phyloP scores from a whole-genome alignment of 2,888 invertebrate genomes.

The Imbricaverruca yamaguchii region DNA sequence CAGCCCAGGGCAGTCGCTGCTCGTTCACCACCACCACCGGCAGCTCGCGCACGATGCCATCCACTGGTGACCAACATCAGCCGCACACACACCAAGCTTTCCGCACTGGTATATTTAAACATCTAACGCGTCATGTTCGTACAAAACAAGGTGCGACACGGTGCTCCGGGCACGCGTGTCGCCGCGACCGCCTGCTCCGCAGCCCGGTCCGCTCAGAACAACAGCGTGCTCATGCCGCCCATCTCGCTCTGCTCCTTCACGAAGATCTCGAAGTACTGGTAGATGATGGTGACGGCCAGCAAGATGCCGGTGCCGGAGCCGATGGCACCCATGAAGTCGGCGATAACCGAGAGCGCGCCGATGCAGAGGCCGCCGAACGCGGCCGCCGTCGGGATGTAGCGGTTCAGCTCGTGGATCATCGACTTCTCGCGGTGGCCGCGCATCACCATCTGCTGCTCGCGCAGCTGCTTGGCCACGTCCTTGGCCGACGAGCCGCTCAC shows the following conservation, averaged over 20 bases:
- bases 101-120: no score
- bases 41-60: no score
- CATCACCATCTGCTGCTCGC: constrained; percentile 99
- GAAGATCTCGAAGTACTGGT: constrained; percentile 99
- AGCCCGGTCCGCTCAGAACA: constrained; percentile 59
- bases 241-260: constrained; percentile 99
- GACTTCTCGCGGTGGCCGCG: constrained; percentile 97
- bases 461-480: constrained; percentile 98
- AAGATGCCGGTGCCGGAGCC: constrained; percentile 78
- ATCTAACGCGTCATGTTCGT: no score
- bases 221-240: constrained; percentile 95
- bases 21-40: no score
- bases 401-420: constrained; percentile 98
- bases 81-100: no score
- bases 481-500: constrained; percentile 99
- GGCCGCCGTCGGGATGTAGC: constrained; percentile 99
- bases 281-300: constrained; percentile 98
- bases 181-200: no score
- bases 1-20: no score
- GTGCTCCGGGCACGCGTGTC: not conserved
- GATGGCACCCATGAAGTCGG: constrained; percentile 98
- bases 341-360: constrained; percentile 94
- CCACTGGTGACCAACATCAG: no score
- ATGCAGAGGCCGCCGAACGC: constrained; percentile 99
- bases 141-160: no score